A percentile compares a stretch with the other conserved stretches of the same genome.
These are phyloP conservation scores for Coelopa frigida DNA, from an alignment of 1,140 invertebrate species.

Conservation along the genomic window DNA sequence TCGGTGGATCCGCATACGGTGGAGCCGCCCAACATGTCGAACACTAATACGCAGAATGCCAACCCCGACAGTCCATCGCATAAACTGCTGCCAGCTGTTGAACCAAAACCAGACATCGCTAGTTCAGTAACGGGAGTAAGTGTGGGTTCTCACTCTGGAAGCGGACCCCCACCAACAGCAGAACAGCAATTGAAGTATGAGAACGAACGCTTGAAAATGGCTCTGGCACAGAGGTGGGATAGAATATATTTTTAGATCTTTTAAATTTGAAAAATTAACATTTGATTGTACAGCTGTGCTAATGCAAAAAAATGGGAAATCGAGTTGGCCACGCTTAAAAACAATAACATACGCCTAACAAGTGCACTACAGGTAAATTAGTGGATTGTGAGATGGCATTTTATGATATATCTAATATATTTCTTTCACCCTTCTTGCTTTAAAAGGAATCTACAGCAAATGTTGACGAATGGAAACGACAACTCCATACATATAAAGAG, in stretches of 20 bases:
- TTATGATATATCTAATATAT: not conserved
- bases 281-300: conserved; percentile 64
- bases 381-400: not conserved
- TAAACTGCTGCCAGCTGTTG: conserved; percentile 26
- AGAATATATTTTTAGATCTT: not conserved
- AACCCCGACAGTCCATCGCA: conserved; percentile 45
- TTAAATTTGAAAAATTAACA: not conserved
- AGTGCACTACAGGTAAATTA: conserved; percentile 73
- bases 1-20: conserved; percentile 41
- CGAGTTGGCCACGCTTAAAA: conserved; percentile 91
- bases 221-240: conserved; percentile 83
- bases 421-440: conserved; percentile 4
- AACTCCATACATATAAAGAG: conserved; percentile 91
- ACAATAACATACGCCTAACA: conserved; percentile 89
- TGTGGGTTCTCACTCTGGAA: conserved; percentile 39
- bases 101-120: conserved; percentile 32
- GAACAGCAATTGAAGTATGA: conserved; percentile 95
- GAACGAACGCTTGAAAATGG: conserved; percentile 92
- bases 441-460: conserved; percentile 86
- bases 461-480: conserved; percentile 97
- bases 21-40: conserved; percentile 48
- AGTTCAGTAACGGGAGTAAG: conserved; percentile 35
- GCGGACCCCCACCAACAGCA: conserved; percentile 45
- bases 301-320: conserved; percentile 99
- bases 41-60: conserved; percentile 42